phyloP scores from a whole-genome alignment of 2,888 invertebrate genomes.

The Chromoteleia sp. region DNA sequence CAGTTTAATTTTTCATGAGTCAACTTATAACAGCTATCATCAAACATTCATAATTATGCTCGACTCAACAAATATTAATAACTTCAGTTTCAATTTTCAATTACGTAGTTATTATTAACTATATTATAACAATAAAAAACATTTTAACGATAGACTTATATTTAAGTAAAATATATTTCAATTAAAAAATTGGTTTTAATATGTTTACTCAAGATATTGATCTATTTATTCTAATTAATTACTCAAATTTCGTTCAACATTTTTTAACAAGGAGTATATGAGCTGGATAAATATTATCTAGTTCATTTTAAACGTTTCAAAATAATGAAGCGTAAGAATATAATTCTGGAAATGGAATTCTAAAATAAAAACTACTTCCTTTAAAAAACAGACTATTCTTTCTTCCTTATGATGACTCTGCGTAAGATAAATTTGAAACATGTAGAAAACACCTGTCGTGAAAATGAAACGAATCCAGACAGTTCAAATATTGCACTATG shows the following conservation, averaged over 20 bases:
- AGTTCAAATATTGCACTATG: constrained; percentile 37
- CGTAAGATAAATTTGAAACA: constrained; percentile 41
- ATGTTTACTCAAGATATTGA: no score
- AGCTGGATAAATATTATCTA: background rate
- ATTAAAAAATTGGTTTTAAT: no score
- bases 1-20: constrained; percentile 28
- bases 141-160: no score
- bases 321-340: constrained; percentile 13
- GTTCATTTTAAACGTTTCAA: background rate
- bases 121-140: no score
- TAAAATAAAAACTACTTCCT: constrained; percentile 30
- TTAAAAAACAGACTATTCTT: constrained; percentile 33
- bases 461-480: constrained; percentile 36
- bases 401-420: constrained; percentile 39
- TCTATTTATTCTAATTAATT: no score
- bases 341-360: constrained; percentile 1
- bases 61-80: background rate
- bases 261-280: no score
- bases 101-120: background rate
- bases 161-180: no score
- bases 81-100: constrained; percentile 4
- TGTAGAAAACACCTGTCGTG: constrained; percentile 43
- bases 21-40: constrained; percentile 17
- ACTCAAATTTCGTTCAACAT: no score
- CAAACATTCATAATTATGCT: constrained; percentile 34